A percentile compares a stretch with the other conserved stretches of the same genome.
Evolutionary conservation across 2,797 vertebrate genomes (phyloP).

Genomic region (Phoxinus dragarum): DNA sequence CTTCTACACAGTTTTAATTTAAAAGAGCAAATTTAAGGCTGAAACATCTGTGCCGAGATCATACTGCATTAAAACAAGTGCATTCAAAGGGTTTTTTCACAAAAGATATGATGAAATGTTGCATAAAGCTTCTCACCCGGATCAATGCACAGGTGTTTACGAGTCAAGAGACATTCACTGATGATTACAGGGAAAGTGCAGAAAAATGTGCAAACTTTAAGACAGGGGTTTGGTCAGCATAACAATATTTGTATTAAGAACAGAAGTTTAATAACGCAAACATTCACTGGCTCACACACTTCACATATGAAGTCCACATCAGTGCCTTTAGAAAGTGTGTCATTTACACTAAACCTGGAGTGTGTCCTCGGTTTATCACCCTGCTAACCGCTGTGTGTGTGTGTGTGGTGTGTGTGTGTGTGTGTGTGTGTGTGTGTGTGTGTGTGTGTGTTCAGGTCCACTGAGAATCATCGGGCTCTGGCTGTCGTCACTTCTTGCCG

Average conservation of each 20-base stretch:
- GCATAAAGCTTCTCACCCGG: neutral
- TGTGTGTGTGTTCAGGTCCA: neutral
- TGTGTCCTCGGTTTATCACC: neutral
- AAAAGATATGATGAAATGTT: neutral
- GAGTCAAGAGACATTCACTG: neutral
- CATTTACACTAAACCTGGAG: neutral
- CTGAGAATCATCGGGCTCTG: neutral
- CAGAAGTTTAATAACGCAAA: neutral
- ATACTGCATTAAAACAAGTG: neutral
- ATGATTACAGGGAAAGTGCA: neutral
- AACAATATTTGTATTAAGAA: neutral
- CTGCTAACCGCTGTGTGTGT: neutral
- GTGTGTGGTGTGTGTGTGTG: too few relatives aligned
- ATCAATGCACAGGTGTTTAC: neutral
- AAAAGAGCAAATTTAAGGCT: neutral
- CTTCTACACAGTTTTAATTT: neutral
- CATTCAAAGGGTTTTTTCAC: neutral
- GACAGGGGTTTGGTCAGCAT: neutral
- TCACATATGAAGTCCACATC: neutral
- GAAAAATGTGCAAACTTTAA: neutral
- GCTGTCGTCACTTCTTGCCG: slow-evolving; percentile 34
- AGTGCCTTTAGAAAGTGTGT: neutral
- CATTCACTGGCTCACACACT: neutral
- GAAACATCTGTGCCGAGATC: neutral
- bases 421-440: too few relatives aligned